Evolutionary conservation across 1,140 invertebrate genomes (phyloP).

Genomic region (Lepidurus couesii): DNA sequence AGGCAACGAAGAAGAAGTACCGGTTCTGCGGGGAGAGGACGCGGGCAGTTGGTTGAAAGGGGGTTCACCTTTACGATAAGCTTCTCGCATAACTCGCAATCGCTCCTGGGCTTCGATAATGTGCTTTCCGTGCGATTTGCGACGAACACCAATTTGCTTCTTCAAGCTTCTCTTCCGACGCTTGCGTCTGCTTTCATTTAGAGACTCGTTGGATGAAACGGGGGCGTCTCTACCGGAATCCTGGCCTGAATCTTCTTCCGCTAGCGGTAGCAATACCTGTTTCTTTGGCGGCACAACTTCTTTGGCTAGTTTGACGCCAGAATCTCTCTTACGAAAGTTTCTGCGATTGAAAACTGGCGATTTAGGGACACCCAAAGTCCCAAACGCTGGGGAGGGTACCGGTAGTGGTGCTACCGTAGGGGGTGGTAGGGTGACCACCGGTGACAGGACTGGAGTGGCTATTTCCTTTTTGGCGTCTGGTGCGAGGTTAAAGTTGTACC

Average conservation of each 20-base stretch:
- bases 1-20: not conserved
- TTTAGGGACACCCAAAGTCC: not conserved
- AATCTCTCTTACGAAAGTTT: not conserved
- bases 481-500: not conserved
- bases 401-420: not conserved
- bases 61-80: not conserved
- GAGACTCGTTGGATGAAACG: not conserved
- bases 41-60: not conserved
- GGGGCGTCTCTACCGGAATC: not conserved
- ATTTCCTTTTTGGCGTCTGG: not conserved
- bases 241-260: not conserved
- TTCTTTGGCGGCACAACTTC: not conserved
- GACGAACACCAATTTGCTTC: not conserved
- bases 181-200: not conserved
- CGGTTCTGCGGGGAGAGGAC: not conserved
- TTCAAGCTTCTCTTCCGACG: not conserved
- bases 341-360: not conserved
- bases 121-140: constrained; percentile 2
- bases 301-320: not conserved
- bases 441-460: not conserved
- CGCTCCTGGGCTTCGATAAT: not conserved
- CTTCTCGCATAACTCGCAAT: not conserved
- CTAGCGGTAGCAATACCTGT: not conserved
- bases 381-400: not conserved
- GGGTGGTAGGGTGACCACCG: not conserved